phyloP scores from a whole-genome alignment of 30 jellyfish, hydroid and myxozoan genomes.

The Clytia hemisphaerica region DNA sequence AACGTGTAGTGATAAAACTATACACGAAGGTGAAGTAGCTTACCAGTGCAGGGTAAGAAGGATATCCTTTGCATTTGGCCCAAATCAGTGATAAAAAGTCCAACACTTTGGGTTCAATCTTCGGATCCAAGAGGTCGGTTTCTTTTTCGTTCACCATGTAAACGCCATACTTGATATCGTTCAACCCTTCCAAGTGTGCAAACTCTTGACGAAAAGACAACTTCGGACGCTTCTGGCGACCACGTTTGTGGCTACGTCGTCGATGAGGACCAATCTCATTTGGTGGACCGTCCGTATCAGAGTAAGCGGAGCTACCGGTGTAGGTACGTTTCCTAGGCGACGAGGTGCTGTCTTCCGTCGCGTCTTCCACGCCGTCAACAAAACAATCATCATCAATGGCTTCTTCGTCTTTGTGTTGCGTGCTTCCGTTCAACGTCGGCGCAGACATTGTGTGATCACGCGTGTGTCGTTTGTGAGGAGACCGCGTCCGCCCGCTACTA shows the following conservation, averaged over 20 bases:
- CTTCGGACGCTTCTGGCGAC: conserved; percentile 58
- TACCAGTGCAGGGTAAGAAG: conserved; percentile 99
- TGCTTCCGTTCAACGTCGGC: neutral
- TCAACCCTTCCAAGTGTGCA: conserved; percentile 60
- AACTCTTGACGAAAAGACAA: conserved; percentile 66
- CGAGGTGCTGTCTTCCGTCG: neutral
- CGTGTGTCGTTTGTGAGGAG: neutral
- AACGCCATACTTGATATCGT: conserved; percentile 76
- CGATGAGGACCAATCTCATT: conserved; percentile 56
- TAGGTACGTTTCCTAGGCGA: conserved; percentile 80
- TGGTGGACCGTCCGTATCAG: conserved; percentile 87
- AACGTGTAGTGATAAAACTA: too few relatives aligned
- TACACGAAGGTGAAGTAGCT: too few relatives aligned
- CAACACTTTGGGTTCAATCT: conserved; percentile 57
- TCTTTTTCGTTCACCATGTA: conserved; percentile 82
- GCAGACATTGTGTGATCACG: neutral
- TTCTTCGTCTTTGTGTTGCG: neutral
- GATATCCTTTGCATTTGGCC: conserved; percentile 99
- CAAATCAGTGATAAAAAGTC: conserved; percentile 76
- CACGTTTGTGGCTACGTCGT: conserved; percentile 50
- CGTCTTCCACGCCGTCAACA: neutral
- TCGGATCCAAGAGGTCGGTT: conserved; percentile 66
- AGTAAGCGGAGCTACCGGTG: conserved; percentile 96
- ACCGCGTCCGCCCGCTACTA: too few relatives aligned
- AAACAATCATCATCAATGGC: conserved; percentile 11